Evolutionary conservation across 2,797 vertebrate genomes (phyloP), one percentile per base, ranked within the genome.

Genomic region (Hyperoplus immaculatus): DNA sequence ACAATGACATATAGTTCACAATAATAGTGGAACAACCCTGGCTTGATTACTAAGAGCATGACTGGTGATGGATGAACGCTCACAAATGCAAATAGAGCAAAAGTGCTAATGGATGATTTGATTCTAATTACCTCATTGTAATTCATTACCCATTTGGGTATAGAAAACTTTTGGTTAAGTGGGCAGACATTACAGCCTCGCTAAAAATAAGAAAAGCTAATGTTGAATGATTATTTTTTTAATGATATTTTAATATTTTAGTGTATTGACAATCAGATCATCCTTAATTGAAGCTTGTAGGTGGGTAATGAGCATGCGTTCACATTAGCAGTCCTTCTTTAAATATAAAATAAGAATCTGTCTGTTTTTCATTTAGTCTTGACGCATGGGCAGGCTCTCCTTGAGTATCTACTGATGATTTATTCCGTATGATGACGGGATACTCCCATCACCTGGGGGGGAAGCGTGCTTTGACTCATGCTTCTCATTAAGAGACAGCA

Each of bases 401-500:
- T 73, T 51, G 39, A 78, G 66, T 82, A 29, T 72, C 69, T 81
- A 77, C 78, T 64, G 58, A 90, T 88, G 68, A 86, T 89, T 89
- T 86, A 83, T 80, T 83, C 80, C 70, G 73, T 86, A 75, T 75
- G 82, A 90, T 81, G 83, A 67, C 85, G 74, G 75, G 74, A 77
- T 74, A 75, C 75, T 85, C 71, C 72, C 15, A 1, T 85, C 81
- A 88, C 88, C 84, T 87, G 66, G 63, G 72, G 87, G 80, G 63
- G 47, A 21, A 6, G 76, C 60, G 18, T 61, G 78, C 78, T 83
- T 89, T 89, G 89, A 90, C 90, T 93, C 85, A 81, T 72, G 77
- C 84, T 75, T 18, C 69, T 86, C 91, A 88, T 91, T 90, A 92
- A 69, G 81, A 88, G 65, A 88, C 66, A 54, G 36, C 8, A 38